Conservation (phyloP, 2,113 vertebrate species). For the Panthera tigris region DNA sequence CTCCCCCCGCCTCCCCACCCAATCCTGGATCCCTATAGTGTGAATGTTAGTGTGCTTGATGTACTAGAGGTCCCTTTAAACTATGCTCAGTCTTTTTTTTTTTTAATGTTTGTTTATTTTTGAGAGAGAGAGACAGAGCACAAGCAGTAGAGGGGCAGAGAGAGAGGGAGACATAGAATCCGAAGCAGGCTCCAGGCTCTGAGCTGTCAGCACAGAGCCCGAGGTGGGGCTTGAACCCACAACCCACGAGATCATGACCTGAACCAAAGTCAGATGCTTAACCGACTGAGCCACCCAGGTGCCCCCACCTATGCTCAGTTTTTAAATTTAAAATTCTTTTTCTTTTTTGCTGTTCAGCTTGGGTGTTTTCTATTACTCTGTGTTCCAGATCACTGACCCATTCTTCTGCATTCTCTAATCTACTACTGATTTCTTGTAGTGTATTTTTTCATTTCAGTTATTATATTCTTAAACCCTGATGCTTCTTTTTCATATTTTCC, state of each 20-base stretch:
- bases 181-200: no score
- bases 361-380: not conserved
- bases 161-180: no score
- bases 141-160: no score
- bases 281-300: no score
- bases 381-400: not conserved
- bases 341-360: not conserved
- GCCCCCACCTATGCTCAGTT: not conserved
- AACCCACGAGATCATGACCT: no score
- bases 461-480: not conserved
- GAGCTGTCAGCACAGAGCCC: no score
- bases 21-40: not conserved
- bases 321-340: not conserved
- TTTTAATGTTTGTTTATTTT: no score
- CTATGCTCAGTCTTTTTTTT: no score
- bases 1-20: fast-evolving
- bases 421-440: not conserved
- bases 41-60: not conserved
- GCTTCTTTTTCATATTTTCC: not conserved
- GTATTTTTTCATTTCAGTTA: not conserved
- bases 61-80: not conserved
- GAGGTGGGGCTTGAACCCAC: no score
- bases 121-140: no score
- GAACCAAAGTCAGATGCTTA: no score
- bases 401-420: not conserved